Base-by-base conservation (phyloP, 2,888 invertebrate genomes). In the Mythimna albipuncta region DNA sequence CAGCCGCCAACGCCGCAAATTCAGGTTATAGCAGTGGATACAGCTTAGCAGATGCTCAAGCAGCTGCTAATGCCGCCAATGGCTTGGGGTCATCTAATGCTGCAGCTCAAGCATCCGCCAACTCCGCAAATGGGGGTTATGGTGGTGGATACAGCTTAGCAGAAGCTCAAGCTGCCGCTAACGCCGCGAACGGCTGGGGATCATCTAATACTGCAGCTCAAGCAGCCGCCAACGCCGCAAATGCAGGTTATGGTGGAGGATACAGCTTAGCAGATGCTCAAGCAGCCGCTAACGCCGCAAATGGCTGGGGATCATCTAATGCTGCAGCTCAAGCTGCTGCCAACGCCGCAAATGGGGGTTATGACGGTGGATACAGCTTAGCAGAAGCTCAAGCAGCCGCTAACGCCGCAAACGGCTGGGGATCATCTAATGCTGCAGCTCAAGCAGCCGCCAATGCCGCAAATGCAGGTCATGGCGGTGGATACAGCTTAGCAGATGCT, bases 1-100 rank as follows among this genome's bases (percentile, higher is more conserved):
- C 79, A 11, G 66, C 71, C 6, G 55, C 80, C 0, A 79, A 79
- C 6, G 13, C 71, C 6, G 67, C 2, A 1, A 21, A 68, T 6
- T 75, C 77, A 0, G 64, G 21, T 7, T 76, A 75, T 47, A 63
- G 75, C 11, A 57, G 77, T n/a, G 77, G 81, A 6, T 61, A 78
- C 35, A 68, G 85, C 13, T 67, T 79, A 5, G 66, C 66, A 32
- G 61, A 74, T 7, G 69, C 74, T 1, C 35, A 64, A 38, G 78
- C 78, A 4, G 65, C 74, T 0, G 77, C 77, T 0, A 72, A 75
- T 10, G 75, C 78, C 7, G 69, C 55, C 0, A 47, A 58, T 50
- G 59, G 61, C 2, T 61, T 75, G n/a, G 68, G 50, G 9, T 52
- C 9, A 21, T 47, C 19, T 0, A 62, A 16, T 13, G 57, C 59